Evolutionary conservation across 2,888 invertebrate species (phyloP).

Genomic region (Abscondita cerata): DNA sequence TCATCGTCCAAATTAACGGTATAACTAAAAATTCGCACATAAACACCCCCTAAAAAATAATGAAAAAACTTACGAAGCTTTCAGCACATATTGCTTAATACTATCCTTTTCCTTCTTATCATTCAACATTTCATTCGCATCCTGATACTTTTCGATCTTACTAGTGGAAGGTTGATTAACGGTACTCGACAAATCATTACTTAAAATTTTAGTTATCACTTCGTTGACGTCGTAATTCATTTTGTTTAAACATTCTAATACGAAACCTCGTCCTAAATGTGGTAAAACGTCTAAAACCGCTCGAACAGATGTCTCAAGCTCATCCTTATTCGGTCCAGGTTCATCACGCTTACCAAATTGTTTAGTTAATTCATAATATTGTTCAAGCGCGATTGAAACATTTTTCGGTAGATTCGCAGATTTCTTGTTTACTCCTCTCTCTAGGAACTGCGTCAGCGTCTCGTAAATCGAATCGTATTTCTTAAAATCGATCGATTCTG

Average conservation of each 20-base stretch:
- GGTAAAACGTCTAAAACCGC: constrained; percentile 70
- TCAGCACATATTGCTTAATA: constrained; percentile 41
- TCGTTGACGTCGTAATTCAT: constrained; percentile 77
- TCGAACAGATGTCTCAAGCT: constrained; percentile 47
- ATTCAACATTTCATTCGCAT: constrained; percentile 70
- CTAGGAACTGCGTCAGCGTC: constrained; percentile 15
- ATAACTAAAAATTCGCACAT: constrained; percentile 52
- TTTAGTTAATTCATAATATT: constrained; percentile 10
- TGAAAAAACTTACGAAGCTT: constrained; percentile 30
- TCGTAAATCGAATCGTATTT: constrained; percentile 13
- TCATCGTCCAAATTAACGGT: constrained; percentile 65
- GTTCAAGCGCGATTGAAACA: constrained; percentile 5
- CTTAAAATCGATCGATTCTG: not conserved
- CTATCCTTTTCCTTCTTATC: constrained; percentile 67
- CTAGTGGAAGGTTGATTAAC: constrained; percentile 42
- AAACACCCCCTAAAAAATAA: not conserved
- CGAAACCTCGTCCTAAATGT: constrained; percentile 79
- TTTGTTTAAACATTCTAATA: constrained; percentile 76
- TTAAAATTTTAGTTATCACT: constrained; percentile 84
- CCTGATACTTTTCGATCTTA: constrained; percentile 66
- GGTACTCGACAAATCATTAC: constrained; percentile 69
- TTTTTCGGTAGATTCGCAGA: not conserved
- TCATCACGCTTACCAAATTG: not conserved
- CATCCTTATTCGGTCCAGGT: not conserved
- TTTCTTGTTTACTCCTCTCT: not conserved